Conservation (phyloP, 2,888 invertebrate species). For the Keiferia lycopersicella region DNA sequence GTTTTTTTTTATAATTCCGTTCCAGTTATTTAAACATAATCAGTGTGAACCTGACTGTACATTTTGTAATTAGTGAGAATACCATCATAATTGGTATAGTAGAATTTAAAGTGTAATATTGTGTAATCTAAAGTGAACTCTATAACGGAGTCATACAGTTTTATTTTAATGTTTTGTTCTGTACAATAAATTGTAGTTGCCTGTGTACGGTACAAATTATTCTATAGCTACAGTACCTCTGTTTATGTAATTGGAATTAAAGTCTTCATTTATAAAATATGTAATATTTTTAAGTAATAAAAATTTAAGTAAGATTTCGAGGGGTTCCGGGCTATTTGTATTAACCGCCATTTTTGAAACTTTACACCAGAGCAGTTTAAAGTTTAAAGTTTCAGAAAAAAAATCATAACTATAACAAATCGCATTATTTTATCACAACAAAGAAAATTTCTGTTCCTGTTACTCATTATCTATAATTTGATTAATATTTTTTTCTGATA, state of each 20-base stretch:
- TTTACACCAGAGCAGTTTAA: too few relatives aligned
- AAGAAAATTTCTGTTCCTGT: too few relatives aligned
- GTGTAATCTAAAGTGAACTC: conserved; percentile 6
- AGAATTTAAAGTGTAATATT: conserved; percentile 8
- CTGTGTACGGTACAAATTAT: conserved; percentile 12
- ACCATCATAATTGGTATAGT: conserved; percentile 15
- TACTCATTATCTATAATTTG: too few relatives aligned
- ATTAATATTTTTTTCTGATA: too few relatives aligned
- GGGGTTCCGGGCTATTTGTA: too few relatives aligned
- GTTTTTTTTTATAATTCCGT: conserved; percentile 61
- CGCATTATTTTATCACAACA: too few relatives aligned
- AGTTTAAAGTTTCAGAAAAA: too few relatives aligned
- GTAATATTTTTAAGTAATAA: conserved; percentile 2
- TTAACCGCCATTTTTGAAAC: too few relatives aligned
- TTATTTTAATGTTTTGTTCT: neutral
- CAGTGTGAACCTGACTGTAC: conserved; percentile 56
- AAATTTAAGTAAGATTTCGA: neutral
- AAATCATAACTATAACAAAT: too few relatives aligned
- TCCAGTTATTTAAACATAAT: conserved; percentile 37
- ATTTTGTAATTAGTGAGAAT: conserved; percentile 25
- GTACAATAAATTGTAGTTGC: conserved; percentile 1
- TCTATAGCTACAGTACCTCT: neutral
- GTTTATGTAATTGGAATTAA: conserved; percentile 3
- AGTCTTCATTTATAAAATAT: neutral
- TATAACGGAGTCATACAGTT: neutral